Conservation (phyloP, 1,140 invertebrate genomes). For the Ridgeia piscesae region DNA sequence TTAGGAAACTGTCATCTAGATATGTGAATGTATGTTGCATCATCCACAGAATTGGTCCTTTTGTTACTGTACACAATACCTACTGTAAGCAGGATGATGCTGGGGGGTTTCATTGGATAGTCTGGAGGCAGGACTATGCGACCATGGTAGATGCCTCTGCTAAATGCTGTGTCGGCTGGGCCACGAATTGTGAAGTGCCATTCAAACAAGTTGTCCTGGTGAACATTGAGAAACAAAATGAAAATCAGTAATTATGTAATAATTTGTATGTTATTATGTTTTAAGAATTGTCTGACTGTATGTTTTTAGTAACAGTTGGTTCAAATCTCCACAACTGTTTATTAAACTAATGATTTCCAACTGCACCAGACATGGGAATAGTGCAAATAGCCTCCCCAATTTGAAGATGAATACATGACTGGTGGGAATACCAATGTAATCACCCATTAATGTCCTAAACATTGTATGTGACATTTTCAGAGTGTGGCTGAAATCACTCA, state of each 20-base stretch:
- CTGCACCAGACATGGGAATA: no score
- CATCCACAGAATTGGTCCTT: no score
- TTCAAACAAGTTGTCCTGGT: conserved; percentile 88
- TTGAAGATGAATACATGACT: no score
- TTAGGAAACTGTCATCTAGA: no score
- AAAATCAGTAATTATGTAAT: background rate
- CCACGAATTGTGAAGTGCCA: conserved; percentile 97
- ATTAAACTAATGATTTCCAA: no score
- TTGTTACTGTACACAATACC: conserved; percentile 39
- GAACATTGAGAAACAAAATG: conserved; percentile 20
- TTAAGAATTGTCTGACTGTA: background rate
- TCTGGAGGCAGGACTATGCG: conserved; percentile 85
- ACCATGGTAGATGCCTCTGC: conserved; percentile 86
- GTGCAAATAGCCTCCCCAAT: no score
- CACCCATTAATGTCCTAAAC: no score
- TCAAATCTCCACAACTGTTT: background rate
- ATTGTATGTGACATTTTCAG: no score
- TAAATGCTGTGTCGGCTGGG: conserved; percentile 83
- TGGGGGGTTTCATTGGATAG: conserved; percentile 97
- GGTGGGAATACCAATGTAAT: no score
- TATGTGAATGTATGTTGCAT: no score
- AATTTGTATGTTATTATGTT: background rate
- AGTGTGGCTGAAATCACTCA: no score
- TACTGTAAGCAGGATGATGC: conserved; percentile 90
- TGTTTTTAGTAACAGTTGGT: background rate